Evolutionary conservation across 2,888 invertebrate species (phyloP), one percentile per base, ranked within the genome.

Genomic region (Pandemis heparana): DNA sequence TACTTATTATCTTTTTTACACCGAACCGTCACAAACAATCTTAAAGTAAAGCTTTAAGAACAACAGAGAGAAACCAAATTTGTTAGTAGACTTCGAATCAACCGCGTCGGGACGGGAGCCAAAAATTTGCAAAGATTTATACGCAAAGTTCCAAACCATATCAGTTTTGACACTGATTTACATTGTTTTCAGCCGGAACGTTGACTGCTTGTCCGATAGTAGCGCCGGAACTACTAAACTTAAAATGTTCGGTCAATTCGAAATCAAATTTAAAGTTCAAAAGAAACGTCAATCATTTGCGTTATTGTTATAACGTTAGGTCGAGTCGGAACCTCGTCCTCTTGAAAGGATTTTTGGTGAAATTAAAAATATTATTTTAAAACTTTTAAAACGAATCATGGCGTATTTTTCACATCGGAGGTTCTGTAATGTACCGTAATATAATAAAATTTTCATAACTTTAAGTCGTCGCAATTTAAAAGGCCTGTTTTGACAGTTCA

Each of bases 151-250:
- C 69, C 73, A 65, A 76, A 75, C 74, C 75, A 77, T 77, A 77
- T 80, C 79, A 77, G 74, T 69, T 73, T 65, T 77, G 82, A 85
- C 82, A 71, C 82, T 85, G 83, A 85, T 85, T 82, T 83, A 85
- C 79, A 80, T 85, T 83, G 83, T 81, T 81, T 80, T 78, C 73
- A 70, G 69, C 41, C 51, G 18, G 7, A n/a, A 62, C 38, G 10
- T 60, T 32, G 46, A 81, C 79, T 77, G 75, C 78, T 65, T 60
- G 71, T 72, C 75, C 69, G 78, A 79, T 80, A 76, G 70, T 70
- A 77, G 74, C 77, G 74, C 51, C 62, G 56, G 72, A 75, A 76
- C 75, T 78, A 77, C 63, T 32, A 23, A 76, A 77, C 59, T 68
- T 65, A 41, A 75, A 75, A 61, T 65, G 77, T 76, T 60, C 62